phyloP scores from a whole-genome alignment of 2,797 vertebrate species.

The Leptoclinus maculatus region DNA sequence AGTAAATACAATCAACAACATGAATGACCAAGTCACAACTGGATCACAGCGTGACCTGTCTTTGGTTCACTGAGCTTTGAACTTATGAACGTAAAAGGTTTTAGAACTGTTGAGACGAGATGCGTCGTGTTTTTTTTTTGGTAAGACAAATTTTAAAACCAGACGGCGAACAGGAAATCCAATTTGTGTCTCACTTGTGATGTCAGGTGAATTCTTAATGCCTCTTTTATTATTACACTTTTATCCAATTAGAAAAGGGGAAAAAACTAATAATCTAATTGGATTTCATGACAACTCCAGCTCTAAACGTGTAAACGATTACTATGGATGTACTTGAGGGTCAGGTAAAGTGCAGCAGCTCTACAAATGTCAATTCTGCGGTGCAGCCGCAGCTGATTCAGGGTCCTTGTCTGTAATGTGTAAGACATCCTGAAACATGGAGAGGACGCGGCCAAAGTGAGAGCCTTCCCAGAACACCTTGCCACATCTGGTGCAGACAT shows the following conservation, averaged over 20 bases:
- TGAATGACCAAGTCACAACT: background rate
- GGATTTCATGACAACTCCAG: background rate
- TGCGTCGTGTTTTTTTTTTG: background rate
- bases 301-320: background rate
- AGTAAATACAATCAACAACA: background rate
- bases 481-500: slow-evolving; percentile 88
- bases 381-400: slow-evolving; percentile 8
- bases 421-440: slow-evolving; percentile 86
- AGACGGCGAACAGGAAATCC: background rate
- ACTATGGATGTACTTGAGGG: background rate
- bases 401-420: slow-evolving; percentile 17
- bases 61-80: slow-evolving; percentile 19
- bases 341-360: background rate
- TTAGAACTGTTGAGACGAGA: background rate
- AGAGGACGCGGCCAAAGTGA: slow-evolving; percentile 83
- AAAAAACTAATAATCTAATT: background rate
- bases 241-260: slow-evolving; percentile 1
- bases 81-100: background rate
- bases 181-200: background rate
- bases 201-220: background rate
- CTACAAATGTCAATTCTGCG: slow-evolving; percentile 22
- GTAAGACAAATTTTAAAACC: background rate
- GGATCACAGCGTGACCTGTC: background rate
- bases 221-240: background rate
- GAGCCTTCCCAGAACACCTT: slow-evolving; percentile 96